phyloP scores from a whole-genome alignment of 2,888 invertebrate genomes.

The Xylocampa areola region DNA sequence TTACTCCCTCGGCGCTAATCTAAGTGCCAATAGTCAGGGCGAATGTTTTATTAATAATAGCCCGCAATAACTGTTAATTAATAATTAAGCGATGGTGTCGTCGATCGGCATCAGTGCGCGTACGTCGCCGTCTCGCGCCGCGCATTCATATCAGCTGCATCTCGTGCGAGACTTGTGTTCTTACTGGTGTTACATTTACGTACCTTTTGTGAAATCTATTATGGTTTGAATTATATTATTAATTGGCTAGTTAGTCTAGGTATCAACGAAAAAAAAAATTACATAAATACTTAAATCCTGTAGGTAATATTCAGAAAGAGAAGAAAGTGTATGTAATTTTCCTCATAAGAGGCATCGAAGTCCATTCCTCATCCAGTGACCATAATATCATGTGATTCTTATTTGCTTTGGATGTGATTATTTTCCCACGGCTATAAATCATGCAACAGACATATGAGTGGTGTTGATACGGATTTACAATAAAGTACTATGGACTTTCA shows the following conservation, averaged over 20 bases:
- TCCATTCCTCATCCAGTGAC: conserved; percentile 1
- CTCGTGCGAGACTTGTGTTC: conserved; percentile 9
- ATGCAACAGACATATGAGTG: conserved; percentile 81
- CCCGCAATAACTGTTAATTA: conserved; percentile 86
- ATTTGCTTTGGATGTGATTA: conserved; percentile 19
- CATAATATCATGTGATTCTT: conserved; percentile 6
- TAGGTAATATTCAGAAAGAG: background rate
- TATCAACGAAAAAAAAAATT: background rate
- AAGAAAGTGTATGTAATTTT: background rate
- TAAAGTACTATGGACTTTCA: conserved; percentile 83
- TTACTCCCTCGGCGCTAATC: conserved; percentile 89
- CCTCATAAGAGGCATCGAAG: background rate
- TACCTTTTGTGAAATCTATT: conserved; percentile 3
- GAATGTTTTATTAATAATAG: conserved; percentile 89
- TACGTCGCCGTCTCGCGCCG: conserved; percentile 58
- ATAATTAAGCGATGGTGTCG: conserved; percentile 84
- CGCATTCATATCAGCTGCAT: conserved; percentile 45
- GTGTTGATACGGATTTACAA: conserved; percentile 87
- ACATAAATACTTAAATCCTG: conserved; percentile 1
- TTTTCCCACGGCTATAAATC: conserved; percentile 88
- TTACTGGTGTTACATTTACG: background rate
- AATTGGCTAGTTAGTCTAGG: background rate
- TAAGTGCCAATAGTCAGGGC: conserved; percentile 89
- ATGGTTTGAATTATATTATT: background rate
- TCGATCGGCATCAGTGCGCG: conserved; percentile 78